Evolutionary conservation across 1,140 invertebrate genomes (phyloP).

Genomic region (Tribolium madens): DNA sequence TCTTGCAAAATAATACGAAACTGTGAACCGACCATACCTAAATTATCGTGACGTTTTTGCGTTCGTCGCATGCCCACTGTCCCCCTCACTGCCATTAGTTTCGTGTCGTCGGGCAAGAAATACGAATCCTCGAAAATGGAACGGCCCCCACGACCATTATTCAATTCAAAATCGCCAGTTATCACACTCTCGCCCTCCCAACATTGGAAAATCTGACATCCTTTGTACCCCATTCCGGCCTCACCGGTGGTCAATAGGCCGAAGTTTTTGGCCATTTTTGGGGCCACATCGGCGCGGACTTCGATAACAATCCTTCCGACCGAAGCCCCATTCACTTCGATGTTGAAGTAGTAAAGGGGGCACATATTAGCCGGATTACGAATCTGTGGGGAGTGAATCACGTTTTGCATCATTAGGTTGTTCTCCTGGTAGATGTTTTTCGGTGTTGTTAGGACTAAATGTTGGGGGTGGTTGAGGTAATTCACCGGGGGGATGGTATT

Average conservation of each 20-base stretch:
- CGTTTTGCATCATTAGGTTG: conserved; percentile 62
- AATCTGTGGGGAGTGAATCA: conserved; percentile 66
- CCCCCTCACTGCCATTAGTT: conserved; percentile 79
- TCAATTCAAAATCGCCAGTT: conserved; percentile 84
- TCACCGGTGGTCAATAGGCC: conserved; percentile 83
- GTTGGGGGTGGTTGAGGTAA: conserved; percentile 65
- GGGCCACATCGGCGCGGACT: conserved; percentile 85
- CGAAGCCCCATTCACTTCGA: conserved; percentile 78
- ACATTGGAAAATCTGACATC: conserved; percentile 84
- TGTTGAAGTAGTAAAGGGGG: conserved; percentile 82
- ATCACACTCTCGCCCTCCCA: conserved; percentile 86
- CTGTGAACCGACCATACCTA: conserved; percentile 86
- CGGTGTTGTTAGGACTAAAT: conserved; percentile 63
- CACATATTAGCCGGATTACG: conserved; percentile 70
- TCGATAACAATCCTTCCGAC: conserved; percentile 85
- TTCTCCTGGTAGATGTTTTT: conserved; percentile 62
- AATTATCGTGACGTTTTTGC: conserved; percentile 83
- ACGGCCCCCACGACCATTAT: conserved; percentile 83
- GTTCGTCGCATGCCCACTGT: conserved; percentile 86
- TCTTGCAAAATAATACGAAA: conserved; percentile 85
- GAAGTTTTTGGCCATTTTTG: conserved; percentile 93
- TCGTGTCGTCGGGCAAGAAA: conserved; percentile 86
- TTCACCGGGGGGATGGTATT: conserved; percentile 64
- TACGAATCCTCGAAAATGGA: conserved; percentile 82
- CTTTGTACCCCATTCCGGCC: conserved; percentile 82